Evolutionary conservation across 30 jellyfish, hydroid and myxozoan species (phyloP).

Genomic region (Cassiopea andromeda): DNA sequence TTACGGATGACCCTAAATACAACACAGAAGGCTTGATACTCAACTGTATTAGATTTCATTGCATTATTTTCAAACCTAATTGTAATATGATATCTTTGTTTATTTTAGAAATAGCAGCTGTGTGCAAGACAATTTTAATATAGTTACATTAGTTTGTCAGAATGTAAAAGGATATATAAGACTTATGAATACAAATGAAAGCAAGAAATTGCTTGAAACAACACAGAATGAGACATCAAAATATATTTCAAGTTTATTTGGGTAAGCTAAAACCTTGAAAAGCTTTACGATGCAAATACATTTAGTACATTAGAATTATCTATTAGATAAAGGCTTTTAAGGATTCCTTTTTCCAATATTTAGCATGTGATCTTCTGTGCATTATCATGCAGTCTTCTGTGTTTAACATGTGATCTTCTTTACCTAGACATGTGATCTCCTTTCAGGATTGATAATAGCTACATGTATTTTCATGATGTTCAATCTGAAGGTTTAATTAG

Average conservation of each 20-base stretch:
- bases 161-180: constrained; percentile 64
- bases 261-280: constrained; percentile 32
- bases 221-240: constrained; percentile 49
- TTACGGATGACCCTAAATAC: too few species aligned
- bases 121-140: constrained; percentile 40
- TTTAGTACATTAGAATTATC: too few species aligned
- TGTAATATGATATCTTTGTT: not conserved
- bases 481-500: constrained; percentile 57
- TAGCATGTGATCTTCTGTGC: too few species aligned
- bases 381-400: too few species aligned
- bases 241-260: constrained; percentile 68
- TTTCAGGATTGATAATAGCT: constrained; percentile 56
- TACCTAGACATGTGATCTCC: not conserved
- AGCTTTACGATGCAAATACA: too few species aligned
- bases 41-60: not conserved
- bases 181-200: constrained; percentile 32
- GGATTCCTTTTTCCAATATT: too few species aligned
- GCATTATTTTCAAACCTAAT: not conserved
- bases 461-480: constrained; percentile 49
- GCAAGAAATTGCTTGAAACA: constrained; percentile 8
- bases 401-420: too few species aligned
- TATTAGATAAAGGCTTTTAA: too few species aligned
- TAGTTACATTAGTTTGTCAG: constrained; percentile 52
- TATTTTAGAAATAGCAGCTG: constrained; percentile 2
- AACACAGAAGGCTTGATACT: too few species aligned